Conservation (phyloP, 2,888 invertebrate species). For the Caradrina clavipalpis region DNA sequence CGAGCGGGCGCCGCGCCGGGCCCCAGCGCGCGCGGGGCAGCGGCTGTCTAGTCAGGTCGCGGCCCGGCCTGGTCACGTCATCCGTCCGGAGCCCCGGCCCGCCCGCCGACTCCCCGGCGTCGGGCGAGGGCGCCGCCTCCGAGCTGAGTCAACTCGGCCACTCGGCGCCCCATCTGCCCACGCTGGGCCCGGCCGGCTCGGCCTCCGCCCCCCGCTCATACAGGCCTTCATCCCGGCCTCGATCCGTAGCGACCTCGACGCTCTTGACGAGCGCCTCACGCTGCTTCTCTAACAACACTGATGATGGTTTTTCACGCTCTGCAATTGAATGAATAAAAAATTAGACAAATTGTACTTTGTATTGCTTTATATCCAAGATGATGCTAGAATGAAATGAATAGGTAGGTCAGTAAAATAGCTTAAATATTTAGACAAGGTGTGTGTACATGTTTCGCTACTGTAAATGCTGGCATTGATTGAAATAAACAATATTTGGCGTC, state of each 20-base stretch:
- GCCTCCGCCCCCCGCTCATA: slow-evolving; percentile 86
- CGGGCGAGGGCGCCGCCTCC: slow-evolving; percentile 76
- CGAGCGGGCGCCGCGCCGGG: slow-evolving; percentile 69
- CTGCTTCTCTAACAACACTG: slow-evolving; percentile 92
- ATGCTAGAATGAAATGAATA: not conserved
- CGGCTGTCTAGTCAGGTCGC: slow-evolving; percentile 93
- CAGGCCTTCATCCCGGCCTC: slow-evolving; percentile 76
- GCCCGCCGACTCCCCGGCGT: slow-evolving; percentile 75
- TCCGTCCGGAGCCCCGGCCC: slow-evolving; percentile 77
- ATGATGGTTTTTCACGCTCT: slow-evolving; percentile 94
- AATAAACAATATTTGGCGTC: slow-evolving; percentile 33
- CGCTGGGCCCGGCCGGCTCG: slow-evolving; percentile 93
- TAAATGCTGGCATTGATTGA: slow-evolving; percentile 22
- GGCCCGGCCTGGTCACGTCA: slow-evolving; percentile 77
- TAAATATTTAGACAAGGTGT: slow-evolving; percentile 6
- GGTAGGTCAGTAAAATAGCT: not conserved
- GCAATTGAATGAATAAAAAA: slow-evolving; percentile 63
- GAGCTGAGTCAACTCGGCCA: slow-evolving; percentile 99
- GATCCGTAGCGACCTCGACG: slow-evolving; percentile 83
- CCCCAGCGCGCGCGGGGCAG: slow-evolving; percentile 92
- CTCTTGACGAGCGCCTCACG: slow-evolving; percentile 91
- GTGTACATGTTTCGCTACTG: slow-evolving; percentile 30
- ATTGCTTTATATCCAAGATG: not conserved
- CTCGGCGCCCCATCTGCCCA: slow-evolving; percentile 97
- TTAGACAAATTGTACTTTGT: not conserved